Conservation (phyloP, 2,797 vertebrate species). For the Chaunax sp. region DNA sequence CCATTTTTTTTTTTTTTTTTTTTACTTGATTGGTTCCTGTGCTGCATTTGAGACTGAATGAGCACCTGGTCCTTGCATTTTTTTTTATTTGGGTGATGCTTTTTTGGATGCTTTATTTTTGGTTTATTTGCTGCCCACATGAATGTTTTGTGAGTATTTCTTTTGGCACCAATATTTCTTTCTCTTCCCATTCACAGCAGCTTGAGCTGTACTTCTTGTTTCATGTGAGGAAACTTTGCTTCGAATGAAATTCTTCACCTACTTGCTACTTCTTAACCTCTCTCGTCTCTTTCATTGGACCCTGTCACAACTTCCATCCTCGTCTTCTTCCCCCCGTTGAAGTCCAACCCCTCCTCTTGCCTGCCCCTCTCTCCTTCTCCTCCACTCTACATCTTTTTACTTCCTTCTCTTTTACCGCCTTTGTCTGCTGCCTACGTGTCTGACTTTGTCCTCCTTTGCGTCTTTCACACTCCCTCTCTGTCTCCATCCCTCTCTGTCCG, state of each 20-base stretch:
- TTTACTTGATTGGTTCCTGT: too few relatives aligned
- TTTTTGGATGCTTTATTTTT: neutral
- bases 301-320: slow-evolving; percentile 8
- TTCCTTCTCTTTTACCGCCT: slow-evolving; percentile 24
- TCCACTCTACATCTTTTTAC: slow-evolving; percentile 28
- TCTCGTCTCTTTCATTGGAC: neutral
- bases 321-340: neutral
- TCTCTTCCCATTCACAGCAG: neutral
- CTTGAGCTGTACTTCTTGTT: neutral
- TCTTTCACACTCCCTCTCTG: slow-evolving; percentile 69
- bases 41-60: neutral
- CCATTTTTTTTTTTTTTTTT: too few relatives aligned
- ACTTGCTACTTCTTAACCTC: slow-evolving; percentile 1
- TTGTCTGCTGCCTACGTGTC: slow-evolving; percentile 50
- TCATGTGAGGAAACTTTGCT: slow-evolving; percentile 3
- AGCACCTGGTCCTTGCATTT: neutral
- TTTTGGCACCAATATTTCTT: neutral
- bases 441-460: slow-evolving; percentile 65
- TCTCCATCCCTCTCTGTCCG: slow-evolving; percentile 68
- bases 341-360: neutral
- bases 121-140: neutral
- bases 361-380: slow-evolving; percentile 3
- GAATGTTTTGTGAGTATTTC: neutral
- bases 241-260: neutral
- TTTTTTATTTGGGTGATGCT: neutral